These are phyloP conservation scores for Solea solea DNA, from an alignment of 2,113 vertebrate genomes.

Conservation along the genomic window DNA sequence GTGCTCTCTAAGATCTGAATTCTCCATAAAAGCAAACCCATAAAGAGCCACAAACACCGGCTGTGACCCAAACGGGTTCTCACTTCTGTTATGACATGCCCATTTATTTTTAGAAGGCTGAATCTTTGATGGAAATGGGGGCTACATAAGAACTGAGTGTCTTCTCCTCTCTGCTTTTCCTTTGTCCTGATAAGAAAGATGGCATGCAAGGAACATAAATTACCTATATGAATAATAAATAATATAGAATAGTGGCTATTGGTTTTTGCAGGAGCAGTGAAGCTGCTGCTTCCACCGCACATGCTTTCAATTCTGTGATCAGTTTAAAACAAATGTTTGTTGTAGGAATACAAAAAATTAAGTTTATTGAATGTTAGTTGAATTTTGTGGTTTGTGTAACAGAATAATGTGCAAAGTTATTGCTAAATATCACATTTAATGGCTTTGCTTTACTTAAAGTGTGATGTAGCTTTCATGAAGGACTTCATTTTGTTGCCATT, in stretches of 20 bases:
- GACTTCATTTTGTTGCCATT: too few species aligned
- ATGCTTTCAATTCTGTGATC: too few species aligned
- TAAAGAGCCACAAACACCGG: conserved; percentile 35
- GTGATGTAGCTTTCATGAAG: too few species aligned
- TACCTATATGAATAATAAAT: conserved; percentile 57
- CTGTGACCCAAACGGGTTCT: conserved; percentile 47
- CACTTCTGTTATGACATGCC: conserved; percentile 43
- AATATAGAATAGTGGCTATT: conserved; percentile 29
- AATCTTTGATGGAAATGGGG: conserved; percentile 65
- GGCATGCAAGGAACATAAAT: conserved; percentile 45
- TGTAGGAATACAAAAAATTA: too few species aligned
- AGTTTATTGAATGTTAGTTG: too few species aligned
- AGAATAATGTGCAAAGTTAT: too few species aligned
- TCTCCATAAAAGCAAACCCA: conserved; percentile 6
- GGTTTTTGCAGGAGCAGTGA: background rate
- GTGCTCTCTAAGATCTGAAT: background rate
- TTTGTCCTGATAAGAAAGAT: conserved; percentile 31
- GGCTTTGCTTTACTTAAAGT: too few species aligned
- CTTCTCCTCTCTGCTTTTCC: conserved; percentile 33
- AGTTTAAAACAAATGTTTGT: too few species aligned
- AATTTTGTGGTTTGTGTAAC: too few species aligned
- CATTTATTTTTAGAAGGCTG: conserved; percentile 65
- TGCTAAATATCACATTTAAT: too few species aligned
- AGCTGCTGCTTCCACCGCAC: too few species aligned
- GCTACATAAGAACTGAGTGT: background rate